Evolutionary conservation across 2,113 vertebrate genomes (phyloP), one percentile per base, ranked within the genome.

Genomic region (Anseranas semipalmata): DNA sequence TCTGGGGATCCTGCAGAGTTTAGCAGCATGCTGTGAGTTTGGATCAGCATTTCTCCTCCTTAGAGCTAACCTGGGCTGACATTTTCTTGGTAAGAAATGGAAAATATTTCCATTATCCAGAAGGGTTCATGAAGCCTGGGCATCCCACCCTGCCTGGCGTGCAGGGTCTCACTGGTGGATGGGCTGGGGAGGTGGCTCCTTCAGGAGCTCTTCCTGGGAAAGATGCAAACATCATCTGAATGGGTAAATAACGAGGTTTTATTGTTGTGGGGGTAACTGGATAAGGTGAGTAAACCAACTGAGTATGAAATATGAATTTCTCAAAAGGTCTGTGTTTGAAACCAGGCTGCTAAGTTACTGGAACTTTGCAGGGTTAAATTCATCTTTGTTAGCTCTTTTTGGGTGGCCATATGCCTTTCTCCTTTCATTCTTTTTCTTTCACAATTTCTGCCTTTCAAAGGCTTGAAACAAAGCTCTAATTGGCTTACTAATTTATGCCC

Each of bases 281-380:
- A 3, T 7, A 11, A 4, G 1, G 0, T 9, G 39, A 33, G 37
- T 5, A n/a, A 63, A 15, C 10, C 68, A 43, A 35, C 15, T 21
- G 21, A 33, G 56, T 17, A 20, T 2, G 2, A 24, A 43, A 55
- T 11, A 20, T 1, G 5, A 56, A 22, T 48, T 19, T 74, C 46
- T 16, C 5, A 73, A 41, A 12, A 77, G 6, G 3, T 35, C 10
- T 12, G 16, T 9, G 7, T 58, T 48, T 74, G 35, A 65, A 77
- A 63, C 12, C 15, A 33, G 30, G 25, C 12, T 39, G 27, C 22
- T 9, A 37, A 33, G 48, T 30, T 25, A 7, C 13, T 11, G 13
- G 39, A 41, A 35, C 30, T 46, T 37, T 35, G 55, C 22, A 20
- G 84, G 14, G 39, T 37, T 65, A 43, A 74, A 5, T 0, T 39